Evolutionary conservation across 2,888 invertebrate species (phyloP).

Genomic region (Pilophorus perplexus): DNA sequence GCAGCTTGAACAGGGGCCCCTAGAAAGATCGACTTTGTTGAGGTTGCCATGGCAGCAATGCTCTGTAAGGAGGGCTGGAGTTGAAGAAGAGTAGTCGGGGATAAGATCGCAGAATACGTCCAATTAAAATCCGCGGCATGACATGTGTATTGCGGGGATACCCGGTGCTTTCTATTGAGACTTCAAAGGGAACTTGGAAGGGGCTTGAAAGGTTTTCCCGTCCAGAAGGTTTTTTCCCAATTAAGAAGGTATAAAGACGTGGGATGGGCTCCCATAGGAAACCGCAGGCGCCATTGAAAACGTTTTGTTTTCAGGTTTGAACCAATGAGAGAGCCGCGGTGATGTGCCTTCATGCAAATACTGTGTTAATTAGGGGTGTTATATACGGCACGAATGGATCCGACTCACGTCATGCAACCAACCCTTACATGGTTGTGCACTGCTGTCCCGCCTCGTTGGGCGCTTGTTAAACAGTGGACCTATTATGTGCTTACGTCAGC

Average conservation of each 20-base stretch:
- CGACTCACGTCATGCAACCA: no score
- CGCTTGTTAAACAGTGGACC: no score
- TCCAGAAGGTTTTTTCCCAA: slow-evolving; percentile 25
- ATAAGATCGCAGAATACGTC: slow-evolving; percentile 23
- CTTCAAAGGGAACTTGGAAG: slow-evolving; percentile 13
- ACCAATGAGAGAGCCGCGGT: slow-evolving; percentile 18
- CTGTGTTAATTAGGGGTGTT: slow-evolving; percentile 34
- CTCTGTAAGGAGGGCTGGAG: no score
- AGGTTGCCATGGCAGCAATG: no score
- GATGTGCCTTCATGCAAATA: slow-evolving; percentile 37
- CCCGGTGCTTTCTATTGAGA: slow-evolving; percentile 31
- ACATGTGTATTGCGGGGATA: slow-evolving; percentile 26
- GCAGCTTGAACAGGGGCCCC: no score
- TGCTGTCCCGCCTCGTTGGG: no score
- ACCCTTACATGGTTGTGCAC: no score
- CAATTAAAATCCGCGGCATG: slow-evolving; percentile 36
- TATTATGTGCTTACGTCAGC: no score
- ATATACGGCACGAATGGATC: slow-evolving; percentile 22
- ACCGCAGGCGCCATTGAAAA: slow-evolving; percentile 12
- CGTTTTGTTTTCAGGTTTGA: slow-evolving; percentile 3
- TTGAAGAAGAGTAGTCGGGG: no score
- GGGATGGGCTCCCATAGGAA: neutral
- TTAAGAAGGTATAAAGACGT: slow-evolving; percentile 4
- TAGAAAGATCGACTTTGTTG: no score
- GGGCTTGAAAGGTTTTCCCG: slow-evolving; percentile 22